Percentiles rank a stretch among this genome's conserved stretches.
Evolutionary conservation across 2,113 vertebrate species (phyloP).

Genomic region (Eleginops maclovinus): DNA sequence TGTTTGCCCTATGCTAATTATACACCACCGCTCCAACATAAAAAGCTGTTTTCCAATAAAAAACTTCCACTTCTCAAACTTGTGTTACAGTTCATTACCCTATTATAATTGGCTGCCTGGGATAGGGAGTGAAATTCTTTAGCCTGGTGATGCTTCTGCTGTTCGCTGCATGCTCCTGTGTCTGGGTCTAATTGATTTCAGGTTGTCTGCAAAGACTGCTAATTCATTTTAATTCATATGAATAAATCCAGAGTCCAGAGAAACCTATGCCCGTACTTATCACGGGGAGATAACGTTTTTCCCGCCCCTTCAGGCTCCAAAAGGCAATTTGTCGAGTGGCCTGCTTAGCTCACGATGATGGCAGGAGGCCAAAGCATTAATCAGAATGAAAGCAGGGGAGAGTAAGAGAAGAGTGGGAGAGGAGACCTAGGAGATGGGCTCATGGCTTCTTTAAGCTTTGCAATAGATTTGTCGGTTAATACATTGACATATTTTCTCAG

Average conservation of each 20-base stretch:
- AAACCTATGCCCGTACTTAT: constrained; percentile 52
- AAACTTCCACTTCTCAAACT: constrained; percentile 27
- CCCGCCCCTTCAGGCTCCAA: constrained; percentile 36
- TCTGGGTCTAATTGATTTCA: constrained; percentile 52
- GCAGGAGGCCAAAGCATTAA: constrained; percentile 44
- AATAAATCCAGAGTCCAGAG: constrained; percentile 41
- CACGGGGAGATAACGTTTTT: constrained; percentile 29
- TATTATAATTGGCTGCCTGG: constrained; percentile 46
- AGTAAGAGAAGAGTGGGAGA: neutral
- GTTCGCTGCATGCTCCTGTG: constrained; percentile 7
- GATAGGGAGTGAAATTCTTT: neutral
- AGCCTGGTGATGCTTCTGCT: neutral
- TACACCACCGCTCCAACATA: constrained; percentile 15
- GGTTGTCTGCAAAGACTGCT: constrained; percentile 35
- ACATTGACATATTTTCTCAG: constrained; percentile 28
- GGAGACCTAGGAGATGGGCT: neutral
- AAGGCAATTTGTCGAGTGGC: constrained; percentile 59
- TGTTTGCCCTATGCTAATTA: neutral
- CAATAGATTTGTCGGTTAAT: constrained; percentile 30
- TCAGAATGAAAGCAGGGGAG: constrained; percentile 31
- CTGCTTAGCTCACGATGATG: constrained; percentile 18
- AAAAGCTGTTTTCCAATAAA: constrained; percentile 22
- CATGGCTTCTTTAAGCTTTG: constrained; percentile 17
- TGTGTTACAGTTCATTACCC: constrained; percentile 51
- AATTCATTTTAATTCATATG: constrained; percentile 55